Evolutionary conservation across 1,140 invertebrate species (phyloP), one percentile per base, ranked within the genome.

Genomic region (Leguminivora glycinivorella): DNA sequence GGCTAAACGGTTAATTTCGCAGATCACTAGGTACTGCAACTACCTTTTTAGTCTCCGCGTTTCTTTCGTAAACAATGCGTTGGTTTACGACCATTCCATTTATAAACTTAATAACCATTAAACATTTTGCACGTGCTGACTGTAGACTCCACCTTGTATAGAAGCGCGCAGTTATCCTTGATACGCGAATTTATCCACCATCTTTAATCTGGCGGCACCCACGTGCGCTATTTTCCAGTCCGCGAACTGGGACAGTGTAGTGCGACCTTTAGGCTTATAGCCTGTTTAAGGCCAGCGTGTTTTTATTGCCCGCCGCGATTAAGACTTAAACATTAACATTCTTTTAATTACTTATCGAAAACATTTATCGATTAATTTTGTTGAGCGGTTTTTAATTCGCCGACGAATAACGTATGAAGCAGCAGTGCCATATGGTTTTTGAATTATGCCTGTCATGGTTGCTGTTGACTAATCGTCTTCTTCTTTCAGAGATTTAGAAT

Each of bases 201-300:
- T 76, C 78, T 75, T 77, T 75, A 82, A 68, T 63, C n/a, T 63
- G 14, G 17, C 12, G n/a, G 80, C 84, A 85, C 85, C 85, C 84
- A 87, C 84, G 76, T 77, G 73, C 72, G 78, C 79, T 77, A 82
- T 82, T 80, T 82, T 74, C 77, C 72, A 81, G 79, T 83, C 67
- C 77, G 72, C 79, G 76, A 89, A 86, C 77, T 86, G 80, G 85
- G 83, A 86, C 87, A 79, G 83, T 85, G 80, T 85, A 84, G 87
- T 85, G 80, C 79, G 82, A 77, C 87, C 87, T 89, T 88, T 83
- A 77, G 79, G 60, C 87, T 85, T 87, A 89, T 83, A 75, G 83
- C 83, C 79, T 74, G 80, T 81, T 83, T 84, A 83, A 88, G 83
- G 86, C 77, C 86, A 67, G 66, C 79, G 67, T 79, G 81, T 76